Percentiles rank a stretch among this genome's conserved stretches.
Conservation (phyloP, 2,888 invertebrate genomes). For the Scaeva pyrastri region DNA sequence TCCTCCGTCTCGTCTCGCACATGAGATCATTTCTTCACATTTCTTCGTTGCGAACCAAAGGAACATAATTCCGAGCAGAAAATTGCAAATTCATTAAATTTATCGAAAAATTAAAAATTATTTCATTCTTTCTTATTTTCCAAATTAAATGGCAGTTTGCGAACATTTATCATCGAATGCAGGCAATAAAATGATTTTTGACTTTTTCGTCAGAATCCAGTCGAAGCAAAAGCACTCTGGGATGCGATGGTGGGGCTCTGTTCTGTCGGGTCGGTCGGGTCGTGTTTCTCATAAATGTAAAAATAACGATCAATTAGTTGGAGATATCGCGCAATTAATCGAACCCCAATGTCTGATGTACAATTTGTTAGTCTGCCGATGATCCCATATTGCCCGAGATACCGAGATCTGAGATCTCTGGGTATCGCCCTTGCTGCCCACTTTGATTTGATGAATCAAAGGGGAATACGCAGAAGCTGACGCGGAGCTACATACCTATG, state of each 20-base stretch:
- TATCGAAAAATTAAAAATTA: conserved; percentile 53
- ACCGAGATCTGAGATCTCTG: conserved; percentile 2
- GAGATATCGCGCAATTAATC: conserved; percentile 77
- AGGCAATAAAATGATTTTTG: conserved; percentile 45
- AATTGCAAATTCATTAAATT: conserved; percentile 60
- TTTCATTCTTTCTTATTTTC: conserved; percentile 10
- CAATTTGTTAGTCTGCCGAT: conserved; percentile 72
- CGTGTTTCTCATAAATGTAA: conserved; percentile 44
- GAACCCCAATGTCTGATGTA: conserved; percentile 53
- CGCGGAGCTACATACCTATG: background rate
- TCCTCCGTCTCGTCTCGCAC: conserved; percentile 9
- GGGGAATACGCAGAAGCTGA: conserved; percentile 33
- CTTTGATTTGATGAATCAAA: conserved; percentile 52
- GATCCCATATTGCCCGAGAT: conserved; percentile 57
- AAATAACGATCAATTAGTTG: conserved; percentile 77
- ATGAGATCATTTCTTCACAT: conserved; percentile 53
- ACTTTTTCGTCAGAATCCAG: conserved; percentile 54
- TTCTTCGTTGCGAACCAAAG: conserved; percentile 19
- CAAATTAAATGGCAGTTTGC: conserved; percentile 43
- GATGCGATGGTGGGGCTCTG: background rate
- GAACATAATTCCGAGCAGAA: conserved; percentile 35
- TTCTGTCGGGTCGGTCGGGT: background rate
- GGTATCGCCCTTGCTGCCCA: conserved; percentile 70
- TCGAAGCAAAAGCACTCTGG: background rate
- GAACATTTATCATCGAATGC: conserved; percentile 60